Evolutionary conservation across 2,888 invertebrate species (phyloP).

Genomic region (Tricholauxania praeusta): DNA sequence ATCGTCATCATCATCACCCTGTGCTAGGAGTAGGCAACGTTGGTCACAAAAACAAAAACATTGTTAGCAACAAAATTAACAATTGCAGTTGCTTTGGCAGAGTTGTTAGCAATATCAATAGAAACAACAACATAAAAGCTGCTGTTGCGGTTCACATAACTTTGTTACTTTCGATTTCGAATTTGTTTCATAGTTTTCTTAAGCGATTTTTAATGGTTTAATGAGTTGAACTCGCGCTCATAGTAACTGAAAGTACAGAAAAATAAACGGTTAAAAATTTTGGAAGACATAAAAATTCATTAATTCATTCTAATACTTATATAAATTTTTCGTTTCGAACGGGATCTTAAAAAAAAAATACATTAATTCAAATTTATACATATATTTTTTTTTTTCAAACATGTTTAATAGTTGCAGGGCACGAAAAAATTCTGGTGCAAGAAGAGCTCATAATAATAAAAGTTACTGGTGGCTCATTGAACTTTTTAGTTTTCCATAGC

Average conservation of each 20-base stretch:
- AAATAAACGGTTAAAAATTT: background rate
- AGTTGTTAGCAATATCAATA: background rate
- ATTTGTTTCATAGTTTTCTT: background rate
- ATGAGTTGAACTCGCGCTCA: background rate
- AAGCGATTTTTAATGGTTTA: background rate
- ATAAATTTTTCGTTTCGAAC: too few species aligned
- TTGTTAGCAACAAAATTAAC: background rate
- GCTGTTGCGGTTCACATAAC: background rate
- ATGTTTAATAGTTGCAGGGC: too few species aligned
- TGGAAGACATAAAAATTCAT: too few species aligned
- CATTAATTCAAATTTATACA: too few species aligned
- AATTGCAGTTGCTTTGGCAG: background rate
- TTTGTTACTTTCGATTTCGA: background rate
- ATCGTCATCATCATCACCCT: background rate
- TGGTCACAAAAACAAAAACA: constrained; percentile 7
- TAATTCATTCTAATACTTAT: too few species aligned
- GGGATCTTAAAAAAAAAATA: too few species aligned
- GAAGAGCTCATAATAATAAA: too few species aligned
- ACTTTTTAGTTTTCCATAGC: too few species aligned
- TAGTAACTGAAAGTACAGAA: background rate
- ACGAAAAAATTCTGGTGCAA: too few species aligned
- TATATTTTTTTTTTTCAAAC: too few species aligned
- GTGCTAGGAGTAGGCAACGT: background rate
- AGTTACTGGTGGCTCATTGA: too few species aligned
- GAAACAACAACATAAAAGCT: background rate